Evolutionary conservation across 2,888 invertebrate species (phyloP).

Genomic region (Hofmannophila pseudospretella): DNA sequence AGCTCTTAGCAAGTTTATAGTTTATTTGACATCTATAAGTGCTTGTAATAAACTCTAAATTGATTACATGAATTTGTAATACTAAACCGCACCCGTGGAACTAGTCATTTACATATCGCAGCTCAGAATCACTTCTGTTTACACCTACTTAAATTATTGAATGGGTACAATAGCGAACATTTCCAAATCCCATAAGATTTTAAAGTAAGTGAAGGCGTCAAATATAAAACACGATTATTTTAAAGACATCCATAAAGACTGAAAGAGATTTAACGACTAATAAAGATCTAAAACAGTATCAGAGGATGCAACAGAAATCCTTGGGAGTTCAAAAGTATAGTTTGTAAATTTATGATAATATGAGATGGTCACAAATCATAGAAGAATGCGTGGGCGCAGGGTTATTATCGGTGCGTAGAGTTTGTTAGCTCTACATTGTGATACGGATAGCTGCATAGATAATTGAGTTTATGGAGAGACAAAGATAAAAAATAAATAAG

Average conservation of each 20-base stretch:
- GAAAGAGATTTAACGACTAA: slow-evolving; percentile 4
- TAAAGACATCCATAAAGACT: slow-evolving; percentile 1
- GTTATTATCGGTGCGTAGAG: slow-evolving; percentile 8
- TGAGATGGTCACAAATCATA: slow-evolving; percentile 17
- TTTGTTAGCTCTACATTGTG: slow-evolving; percentile 20
- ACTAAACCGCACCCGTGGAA: neutral
- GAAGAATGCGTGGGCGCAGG: slow-evolving; percentile 24
- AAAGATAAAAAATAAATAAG: slow-evolving; percentile 17
- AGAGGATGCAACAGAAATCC: neutral
- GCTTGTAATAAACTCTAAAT: slow-evolving; percentile 2
- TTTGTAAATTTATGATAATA: slow-evolving; percentile 16
- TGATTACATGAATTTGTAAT: slow-evolving; percentile 3
- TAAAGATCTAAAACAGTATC: slow-evolving; percentile 3
- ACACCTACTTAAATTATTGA: neutral
- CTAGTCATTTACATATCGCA: slow-evolving; percentile 1
- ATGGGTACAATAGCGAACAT: neutral
- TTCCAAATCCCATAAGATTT: neutral
- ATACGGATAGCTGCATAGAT: slow-evolving; percentile 19
- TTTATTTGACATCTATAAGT: slow-evolving; percentile 1
- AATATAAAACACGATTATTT: neutral
- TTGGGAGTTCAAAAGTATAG: slow-evolving; percentile 1
- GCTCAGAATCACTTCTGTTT: neutral
- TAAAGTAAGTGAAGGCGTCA: neutral
- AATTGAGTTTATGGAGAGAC: slow-evolving; percentile 26
- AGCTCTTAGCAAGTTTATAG: no score